Evolutionary conservation across 2,888 invertebrate genomes (phyloP), one percentile per base, ranked within the genome.

Genomic region (Ophraella communa): DNA sequence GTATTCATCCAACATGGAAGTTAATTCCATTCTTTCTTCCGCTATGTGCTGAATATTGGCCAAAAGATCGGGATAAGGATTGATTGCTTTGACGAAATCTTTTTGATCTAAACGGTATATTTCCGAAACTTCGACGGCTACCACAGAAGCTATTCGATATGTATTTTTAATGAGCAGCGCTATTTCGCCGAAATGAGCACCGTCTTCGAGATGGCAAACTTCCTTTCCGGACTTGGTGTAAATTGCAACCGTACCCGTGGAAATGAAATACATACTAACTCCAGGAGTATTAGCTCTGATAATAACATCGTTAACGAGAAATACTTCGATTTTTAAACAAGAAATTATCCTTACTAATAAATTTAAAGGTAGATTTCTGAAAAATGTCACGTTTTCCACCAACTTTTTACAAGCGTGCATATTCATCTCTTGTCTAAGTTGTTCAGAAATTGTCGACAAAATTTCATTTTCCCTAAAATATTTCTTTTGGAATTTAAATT

Each of bases 391-490:
- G 54, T 85, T 85, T 72, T 86, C 86, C 2, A 87, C 85, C 39
- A 87, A 77, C 67, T 84, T 84, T 3, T 84, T 77, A 64, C 86
- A 86, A 3, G 82, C 84, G 69, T 85, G 84, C 84, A 86, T 84
- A 14, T 82, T 78, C 45, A 87, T 84, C 74, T 86, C 86, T 70
- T 82, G 81, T 66, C 79, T 74, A 33, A 83, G 64, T 66, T 81
- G 82, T 63, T 87, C 86, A 33, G 88, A 87, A 8, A 89, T 79
- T 3, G 85, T 85, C 1, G 80, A 73, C 8, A 86, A 77, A 51
- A 87, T 86, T 35, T 83, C 82, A 4, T 83, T 82, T 70, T 88
- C 88, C 71, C 85, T 83, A 75, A 86, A 88, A 73, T 86, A 88
- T 59, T 82, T 81, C 67, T 85, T 85, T 71, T 86, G 86, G 73